Evolutionary conservation across 1,140 invertebrate species (phyloP).

Genomic region (Leptoteleia sp.): DNA sequence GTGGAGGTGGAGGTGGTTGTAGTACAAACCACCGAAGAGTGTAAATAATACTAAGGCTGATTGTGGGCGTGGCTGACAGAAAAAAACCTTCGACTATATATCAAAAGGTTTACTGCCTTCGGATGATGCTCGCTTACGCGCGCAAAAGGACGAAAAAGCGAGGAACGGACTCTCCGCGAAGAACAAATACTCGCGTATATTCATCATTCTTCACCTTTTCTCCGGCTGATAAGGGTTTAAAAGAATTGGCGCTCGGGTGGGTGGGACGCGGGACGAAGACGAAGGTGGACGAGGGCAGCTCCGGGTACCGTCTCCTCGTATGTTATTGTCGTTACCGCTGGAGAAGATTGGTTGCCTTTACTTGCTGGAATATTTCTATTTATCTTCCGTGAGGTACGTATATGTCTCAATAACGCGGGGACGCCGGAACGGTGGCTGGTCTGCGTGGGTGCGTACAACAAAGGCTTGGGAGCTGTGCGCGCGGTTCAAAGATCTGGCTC

Average conservation of each 20-base stretch:
- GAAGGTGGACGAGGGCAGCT: constrained; percentile 49
- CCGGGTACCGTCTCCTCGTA: constrained; percentile 53
- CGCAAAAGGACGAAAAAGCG: constrained; percentile 57
- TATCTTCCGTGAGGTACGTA: constrained; percentile 68
- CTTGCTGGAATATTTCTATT: constrained; percentile 67
- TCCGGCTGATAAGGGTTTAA: constrained; percentile 58
- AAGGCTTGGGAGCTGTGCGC: constrained; percentile 55
- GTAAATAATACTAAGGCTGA: constrained; percentile 82
- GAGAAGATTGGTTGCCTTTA: constrained; percentile 74
- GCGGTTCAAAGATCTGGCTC: constrained; percentile 66
- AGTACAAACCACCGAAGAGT: constrained; percentile 76
- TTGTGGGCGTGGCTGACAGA: constrained; percentile 82
- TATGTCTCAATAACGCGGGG: constrained; percentile 75
- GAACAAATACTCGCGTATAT: constrained; percentile 71
- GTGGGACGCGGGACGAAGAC: constrained; percentile 58
- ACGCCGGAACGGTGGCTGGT: constrained; percentile 40
- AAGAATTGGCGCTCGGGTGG: constrained; percentile 42
- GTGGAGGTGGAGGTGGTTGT: constrained; percentile 64
- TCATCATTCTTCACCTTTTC: constrained; percentile 64
- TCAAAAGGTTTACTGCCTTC: constrained; percentile 81
- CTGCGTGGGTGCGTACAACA: constrained; percentile 66
- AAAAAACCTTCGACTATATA: constrained; percentile 82
- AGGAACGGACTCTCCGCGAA: constrained; percentile 54
- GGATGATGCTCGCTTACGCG: constrained; percentile 74
- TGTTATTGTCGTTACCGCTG: constrained; percentile 70